phyloP scores from a whole-genome alignment of 2,888 invertebrate genomes.

The Netelia melanura region DNA sequence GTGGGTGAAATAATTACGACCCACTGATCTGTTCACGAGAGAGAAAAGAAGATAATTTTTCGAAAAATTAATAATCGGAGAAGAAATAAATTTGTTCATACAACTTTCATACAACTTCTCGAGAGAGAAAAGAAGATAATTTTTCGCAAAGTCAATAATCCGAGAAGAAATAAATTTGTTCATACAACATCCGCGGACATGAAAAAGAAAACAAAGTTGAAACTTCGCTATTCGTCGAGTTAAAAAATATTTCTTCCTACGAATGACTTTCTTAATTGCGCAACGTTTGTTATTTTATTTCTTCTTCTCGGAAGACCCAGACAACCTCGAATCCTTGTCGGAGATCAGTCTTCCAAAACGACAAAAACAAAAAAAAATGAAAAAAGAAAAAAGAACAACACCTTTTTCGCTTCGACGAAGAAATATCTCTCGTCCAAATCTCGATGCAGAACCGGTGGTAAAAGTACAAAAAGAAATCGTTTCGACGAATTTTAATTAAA shows the following conservation, averaged over 20 bases:
- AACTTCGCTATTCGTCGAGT: not conserved
- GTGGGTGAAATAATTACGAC: not conserved
- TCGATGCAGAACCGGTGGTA: too few relatives aligned
- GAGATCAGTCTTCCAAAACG: not conserved
- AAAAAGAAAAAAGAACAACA: not conserved
- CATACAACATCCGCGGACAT: not conserved
- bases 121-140: too few relatives aligned
- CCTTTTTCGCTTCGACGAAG: not conserved
- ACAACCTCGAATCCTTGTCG: slow-evolving; percentile 26
- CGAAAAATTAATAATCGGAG: not conserved
- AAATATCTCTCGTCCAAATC: not conserved
- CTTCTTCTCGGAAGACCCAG: not conserved
- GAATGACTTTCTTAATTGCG: not conserved
- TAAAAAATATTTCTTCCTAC: slow-evolving; percentile 11
- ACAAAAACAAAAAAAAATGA: not conserved
- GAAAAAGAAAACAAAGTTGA: too few relatives aligned
- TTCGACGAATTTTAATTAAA: too few relatives aligned
- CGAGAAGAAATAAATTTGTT: not conserved
- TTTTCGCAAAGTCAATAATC: too few relatives aligned
- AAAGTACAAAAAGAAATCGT: too few relatives aligned
- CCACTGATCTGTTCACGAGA: not conserved
- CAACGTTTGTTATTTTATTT: slow-evolving; percentile 4
- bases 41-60: not conserved
- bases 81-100: too few relatives aligned
- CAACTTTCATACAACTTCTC: too few relatives aligned